Evolutionary conservation across 2,888 invertebrate genomes (phyloP), one percentile per base, ranked within the genome.

Genomic region (Archaeoteleia sp.): DNA sequence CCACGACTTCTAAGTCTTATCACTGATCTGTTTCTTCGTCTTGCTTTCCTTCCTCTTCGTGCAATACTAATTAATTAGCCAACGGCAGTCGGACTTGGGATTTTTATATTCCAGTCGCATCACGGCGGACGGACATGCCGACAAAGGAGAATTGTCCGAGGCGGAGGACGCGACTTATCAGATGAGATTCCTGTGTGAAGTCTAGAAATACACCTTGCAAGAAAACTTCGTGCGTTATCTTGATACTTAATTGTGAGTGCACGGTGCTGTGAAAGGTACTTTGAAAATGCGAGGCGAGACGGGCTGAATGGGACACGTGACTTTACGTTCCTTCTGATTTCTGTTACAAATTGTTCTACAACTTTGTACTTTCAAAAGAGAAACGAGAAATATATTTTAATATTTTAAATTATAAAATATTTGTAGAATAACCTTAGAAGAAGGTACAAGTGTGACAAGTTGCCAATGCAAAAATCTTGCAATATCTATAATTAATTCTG

Each of bases 21-120:
- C 58, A 43, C 27, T 53, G 57, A 58, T 57, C 39, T 30, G 40
- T 57, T 62, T 57, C 57, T 40, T 49, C 34, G 9, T 27, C 20
- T 27, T 14, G 0, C 37, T 23, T 39, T 30, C 7, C 30, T 48
- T 25, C 13, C 15, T 4, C 14, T 9, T 32, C 45, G 7, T 10
- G 27, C 25, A 42, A 27, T 35, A 14, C 42, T 42, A 25, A 27
- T 14, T 42, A 42, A 27, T 42, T 42, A 42, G 42, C 8, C 13
- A 42, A 27, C 25, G 13, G 27, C 20, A 17, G 9, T 14, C 10
- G 5, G 14, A 17, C 27, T n/a, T 1, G 13, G 4, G 25, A 42
- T 27, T 37, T 37, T 37, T 37, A 37, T 37, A 37, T 37, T 42
- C 27, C 13, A 14, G 2, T 42, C 42, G 17, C 27, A 9, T 27